Evolutionary conservation across 1,140 invertebrate genomes (phyloP).

Genomic region (Grapholita molesta): DNA sequence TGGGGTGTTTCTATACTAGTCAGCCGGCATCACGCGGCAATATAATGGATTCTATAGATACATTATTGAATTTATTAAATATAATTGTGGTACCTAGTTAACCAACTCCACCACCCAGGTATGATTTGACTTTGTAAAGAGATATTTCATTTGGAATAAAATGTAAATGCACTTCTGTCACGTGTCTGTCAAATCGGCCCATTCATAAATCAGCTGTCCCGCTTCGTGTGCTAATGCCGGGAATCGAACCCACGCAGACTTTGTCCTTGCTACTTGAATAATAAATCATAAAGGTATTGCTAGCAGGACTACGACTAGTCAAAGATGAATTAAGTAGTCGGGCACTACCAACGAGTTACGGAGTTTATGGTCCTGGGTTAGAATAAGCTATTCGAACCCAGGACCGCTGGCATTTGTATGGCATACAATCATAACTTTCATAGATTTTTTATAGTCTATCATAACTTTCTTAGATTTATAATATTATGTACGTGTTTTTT

Average conservation of each 20-base stretch:
- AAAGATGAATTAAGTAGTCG: neutral
- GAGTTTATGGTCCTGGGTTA: too few species aligned
- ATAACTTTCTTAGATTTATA: too few species aligned
- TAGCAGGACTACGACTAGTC: neutral
- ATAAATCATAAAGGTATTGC: neutral
- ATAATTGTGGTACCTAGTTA: neutral
- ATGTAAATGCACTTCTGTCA: neutral
- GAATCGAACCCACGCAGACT: neutral
- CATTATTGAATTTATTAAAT: too few species aligned
- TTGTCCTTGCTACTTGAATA: neutral
- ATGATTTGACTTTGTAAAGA: neutral
- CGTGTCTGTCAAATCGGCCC: neutral
- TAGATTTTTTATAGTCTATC: too few species aligned
- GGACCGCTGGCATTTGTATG: too few species aligned
- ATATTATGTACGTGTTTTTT: too few species aligned
- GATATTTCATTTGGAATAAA: neutral
- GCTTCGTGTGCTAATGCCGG: constrained; percentile 10
- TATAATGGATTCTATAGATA: too few species aligned
- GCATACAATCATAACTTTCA: too few species aligned
- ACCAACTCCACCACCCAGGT: neutral
- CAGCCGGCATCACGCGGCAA: too few species aligned
- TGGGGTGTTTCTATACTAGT: too few species aligned
- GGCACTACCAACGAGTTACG: too few species aligned
- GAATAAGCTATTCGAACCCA: too few species aligned
- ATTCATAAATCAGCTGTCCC: constrained; percentile 2